A percentile compares a stretch with the other conserved stretches of the same genome.
phyloP scores from a whole-genome alignment of 2,113 vertebrate genomes.

The Cottus gobio region DNA sequence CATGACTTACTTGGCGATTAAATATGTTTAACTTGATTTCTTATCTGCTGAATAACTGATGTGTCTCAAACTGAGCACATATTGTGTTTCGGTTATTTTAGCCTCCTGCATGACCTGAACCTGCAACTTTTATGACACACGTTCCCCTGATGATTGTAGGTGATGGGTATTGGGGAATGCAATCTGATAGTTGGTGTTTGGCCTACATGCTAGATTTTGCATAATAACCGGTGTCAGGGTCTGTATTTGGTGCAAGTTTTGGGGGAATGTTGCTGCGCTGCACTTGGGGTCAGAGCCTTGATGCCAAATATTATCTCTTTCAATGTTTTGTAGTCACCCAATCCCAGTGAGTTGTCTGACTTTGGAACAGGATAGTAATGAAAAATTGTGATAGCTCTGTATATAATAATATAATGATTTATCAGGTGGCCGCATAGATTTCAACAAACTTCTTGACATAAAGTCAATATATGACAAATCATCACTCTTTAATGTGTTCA shows the following conservation, averaged over 20 bases:
- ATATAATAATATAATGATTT: not conserved
- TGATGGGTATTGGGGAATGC: not conserved
- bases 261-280: not conserved
- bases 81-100: not conserved
- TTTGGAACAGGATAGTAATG: not conserved
- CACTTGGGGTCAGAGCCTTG: not conserved
- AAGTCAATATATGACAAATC: constrained; percentile 1
- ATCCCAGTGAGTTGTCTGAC: not conserved
- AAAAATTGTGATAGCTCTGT: not conserved
- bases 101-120: not conserved
- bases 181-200: not conserved
- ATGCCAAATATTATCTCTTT: not conserved
- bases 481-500: not conserved
- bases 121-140: not conserved
- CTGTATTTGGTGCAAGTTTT: not conserved
- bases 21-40: not conserved
- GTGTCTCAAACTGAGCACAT: not conserved
- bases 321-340: not conserved
- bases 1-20: not conserved
- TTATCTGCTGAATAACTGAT: not conserved
- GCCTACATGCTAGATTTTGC: not conserved
- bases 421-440: not conserved
- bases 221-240: not conserved
- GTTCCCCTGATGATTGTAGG: not conserved
- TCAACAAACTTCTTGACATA: constrained; percentile 3